Conservation (phyloP, 2,113 vertebrate genomes). For the Zonotrichia leucophrys region DNA sequence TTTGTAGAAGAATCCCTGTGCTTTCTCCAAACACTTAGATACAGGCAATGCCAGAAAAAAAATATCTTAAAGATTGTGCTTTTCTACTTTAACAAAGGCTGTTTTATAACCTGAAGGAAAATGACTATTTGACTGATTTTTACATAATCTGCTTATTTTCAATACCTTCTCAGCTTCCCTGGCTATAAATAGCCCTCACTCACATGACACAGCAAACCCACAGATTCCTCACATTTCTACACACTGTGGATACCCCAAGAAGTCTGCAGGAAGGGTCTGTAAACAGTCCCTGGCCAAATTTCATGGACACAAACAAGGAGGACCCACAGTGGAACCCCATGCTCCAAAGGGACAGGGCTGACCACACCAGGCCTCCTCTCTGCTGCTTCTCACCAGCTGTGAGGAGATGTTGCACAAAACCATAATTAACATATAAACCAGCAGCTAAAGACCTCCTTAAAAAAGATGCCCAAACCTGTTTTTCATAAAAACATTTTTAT, state of each 20-base stretch:
- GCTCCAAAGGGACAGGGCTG: background rate
- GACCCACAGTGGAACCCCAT: background rate
- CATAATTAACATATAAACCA: constrained; percentile 30
- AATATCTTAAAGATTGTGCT: background rate
- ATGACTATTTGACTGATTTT: background rate
- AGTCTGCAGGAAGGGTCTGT: background rate
- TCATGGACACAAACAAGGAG: background rate
- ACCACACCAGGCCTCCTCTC: background rate
- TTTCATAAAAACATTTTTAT: constrained; percentile 60
- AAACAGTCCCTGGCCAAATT: background rate
- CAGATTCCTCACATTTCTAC: background rate
- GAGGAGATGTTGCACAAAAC: background rate
- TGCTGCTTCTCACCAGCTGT: background rate
- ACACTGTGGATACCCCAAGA: background rate
- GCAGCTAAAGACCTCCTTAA: background rate
- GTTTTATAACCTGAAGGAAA: background rate
- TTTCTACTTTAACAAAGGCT: background rate
- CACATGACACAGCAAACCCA: background rate
- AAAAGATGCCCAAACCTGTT: constrained; percentile 32
- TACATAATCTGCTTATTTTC: constrained; percentile 24
- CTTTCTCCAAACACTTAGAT: background rate
- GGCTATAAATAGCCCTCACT: background rate
- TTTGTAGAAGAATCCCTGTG: background rate
- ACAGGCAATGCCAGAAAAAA: background rate
- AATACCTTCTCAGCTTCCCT: background rate